phyloP scores from a whole-genome alignment of 2,113 vertebrate genomes.

The Vulpes vulpes region DNA sequence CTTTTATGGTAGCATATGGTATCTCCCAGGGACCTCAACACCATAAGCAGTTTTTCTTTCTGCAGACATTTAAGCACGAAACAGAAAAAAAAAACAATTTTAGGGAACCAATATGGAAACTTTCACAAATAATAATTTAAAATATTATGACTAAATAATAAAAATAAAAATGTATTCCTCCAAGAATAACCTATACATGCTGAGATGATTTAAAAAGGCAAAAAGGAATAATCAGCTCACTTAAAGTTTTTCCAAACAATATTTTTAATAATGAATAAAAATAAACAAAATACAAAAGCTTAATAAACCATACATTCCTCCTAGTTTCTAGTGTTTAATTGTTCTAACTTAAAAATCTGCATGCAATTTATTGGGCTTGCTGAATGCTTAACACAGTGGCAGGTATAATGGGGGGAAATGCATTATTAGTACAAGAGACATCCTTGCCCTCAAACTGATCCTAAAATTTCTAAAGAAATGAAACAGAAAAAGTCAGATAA shows the following conservation, averaged over 20 bases:
- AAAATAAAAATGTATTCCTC: not conserved
- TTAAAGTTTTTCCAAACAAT: not conserved
- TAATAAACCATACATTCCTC: not conserved
- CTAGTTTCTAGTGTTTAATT: not conserved
- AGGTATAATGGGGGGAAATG: not conserved
- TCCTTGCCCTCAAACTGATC: not conserved
- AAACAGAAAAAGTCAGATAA: not conserved
- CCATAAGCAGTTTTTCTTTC: constrained; percentile 91
- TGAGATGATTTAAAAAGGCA: not conserved
- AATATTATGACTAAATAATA: not conserved
- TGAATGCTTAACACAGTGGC: not conserved
- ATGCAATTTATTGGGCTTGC: not conserved
- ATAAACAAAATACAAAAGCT: constrained; percentile 10
- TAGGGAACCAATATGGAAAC: not conserved
- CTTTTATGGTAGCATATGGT: constrained; percentile 91
- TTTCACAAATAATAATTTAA: not conserved
- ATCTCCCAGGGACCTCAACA: constrained; percentile 92
- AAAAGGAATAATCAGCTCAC: not conserved
- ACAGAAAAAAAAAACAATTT: not conserved
- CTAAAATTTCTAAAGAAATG: constrained; percentile 6
- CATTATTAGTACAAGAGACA: not conserved
- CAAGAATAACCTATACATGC: not conserved
- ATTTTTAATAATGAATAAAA: constrained; percentile 26
- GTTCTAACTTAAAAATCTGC: not conserved
- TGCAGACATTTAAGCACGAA: constrained; percentile 82